Evolutionary conservation across 1,140 invertebrate species (phyloP), one percentile per base, ranked within the genome.

Genomic region (Apocrypta bakeri): DNA sequence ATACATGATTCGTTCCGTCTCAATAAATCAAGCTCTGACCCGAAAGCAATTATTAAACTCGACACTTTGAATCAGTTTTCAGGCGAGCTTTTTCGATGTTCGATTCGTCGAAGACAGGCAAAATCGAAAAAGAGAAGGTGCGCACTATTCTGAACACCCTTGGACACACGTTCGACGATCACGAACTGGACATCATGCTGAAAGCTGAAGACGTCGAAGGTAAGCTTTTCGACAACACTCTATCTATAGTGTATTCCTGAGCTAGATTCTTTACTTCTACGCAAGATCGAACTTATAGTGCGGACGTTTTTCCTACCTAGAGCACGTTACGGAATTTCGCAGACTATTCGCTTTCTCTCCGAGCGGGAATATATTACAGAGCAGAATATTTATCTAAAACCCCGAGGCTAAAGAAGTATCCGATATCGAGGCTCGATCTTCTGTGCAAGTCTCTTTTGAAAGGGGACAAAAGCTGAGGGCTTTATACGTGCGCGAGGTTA

Each of bases 81-180:
- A 93, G 93, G 82, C 93, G 95, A 83, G 95, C 95, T 9, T 96
- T 96, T 90, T 94, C 94, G 86, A 96, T 96, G 95, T 96, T 96
- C 91, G 95, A 96, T 88, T 95, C 95, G 11, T 93, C 93, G 83
- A 95, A 95, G 85, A 93, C 94, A 64, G 95, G 95, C 3, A 93
- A 92, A 81, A 96, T 96, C 33, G 95, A 95, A 82, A 95, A 95
- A 85, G 95, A 95, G 85, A 96, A 96, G 89, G 95, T 96, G 0
- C 91, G 94, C 0, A 95, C 95, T 11, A 96, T 96, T 76, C 92
- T 96, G n/a, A 95, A 95, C 87, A 96, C 95, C 1, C 93, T 96
- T 90, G 95, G 95, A 14, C 95, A 96, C 86, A 94, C 94, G 84
- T 96, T 94, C 86, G 95, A 96, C 83, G 95, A 96, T 85, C 93